These are phyloP conservation scores for Syngnathoides biaculeatus DNA, from an alignment of 2,113 vertebrate species.

Conservation along the genomic window DNA sequence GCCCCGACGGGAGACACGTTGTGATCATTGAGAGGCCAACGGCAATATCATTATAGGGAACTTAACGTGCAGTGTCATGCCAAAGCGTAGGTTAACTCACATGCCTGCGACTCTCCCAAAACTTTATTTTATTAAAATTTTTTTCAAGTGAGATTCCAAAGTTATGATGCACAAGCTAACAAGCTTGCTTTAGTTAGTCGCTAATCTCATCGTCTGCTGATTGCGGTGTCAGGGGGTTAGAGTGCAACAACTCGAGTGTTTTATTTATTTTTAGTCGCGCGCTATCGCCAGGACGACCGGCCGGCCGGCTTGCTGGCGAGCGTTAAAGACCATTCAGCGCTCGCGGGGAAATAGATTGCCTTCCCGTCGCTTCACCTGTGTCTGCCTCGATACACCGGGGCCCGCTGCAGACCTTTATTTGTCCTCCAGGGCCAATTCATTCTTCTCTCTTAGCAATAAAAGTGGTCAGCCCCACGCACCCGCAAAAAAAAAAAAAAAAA, in stretches of 20 bases:
- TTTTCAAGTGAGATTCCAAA: not conserved
- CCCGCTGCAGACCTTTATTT: constrained; percentile 7
- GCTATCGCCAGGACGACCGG: constrained; percentile 36
- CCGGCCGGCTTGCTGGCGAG: constrained; percentile 11
- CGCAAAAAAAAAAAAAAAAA: too few relatives aligned
- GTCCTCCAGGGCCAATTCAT: constrained; percentile 7
- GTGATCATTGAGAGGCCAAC: not conserved
- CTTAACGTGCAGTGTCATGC: not conserved
- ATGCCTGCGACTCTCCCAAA: not conserved
- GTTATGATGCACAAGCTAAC: not conserved
- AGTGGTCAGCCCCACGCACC: not conserved
- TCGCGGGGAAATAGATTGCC: constrained; percentile 32
- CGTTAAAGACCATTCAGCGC: constrained; percentile 18
- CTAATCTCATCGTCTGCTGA: not conserved
- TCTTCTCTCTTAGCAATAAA: constrained; percentile 12
- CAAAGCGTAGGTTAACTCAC: not conserved
- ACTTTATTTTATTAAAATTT: too few relatives aligned
- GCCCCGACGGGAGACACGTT: not conserved
- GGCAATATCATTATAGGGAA: not conserved
- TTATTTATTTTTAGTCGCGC: constrained; percentile 24
- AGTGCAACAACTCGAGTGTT: not conserved
- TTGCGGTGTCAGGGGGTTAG: too few relatives aligned
- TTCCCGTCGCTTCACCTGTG: constrained; percentile 23
- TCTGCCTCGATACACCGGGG: constrained; percentile 20
- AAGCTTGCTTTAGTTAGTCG: too few relatives aligned